Percentiles rank a stretch among this genome's conserved stretches.
Conservation (phyloP, 1,140 invertebrate genomes). For the Hypsibius dujardini region DNA sequence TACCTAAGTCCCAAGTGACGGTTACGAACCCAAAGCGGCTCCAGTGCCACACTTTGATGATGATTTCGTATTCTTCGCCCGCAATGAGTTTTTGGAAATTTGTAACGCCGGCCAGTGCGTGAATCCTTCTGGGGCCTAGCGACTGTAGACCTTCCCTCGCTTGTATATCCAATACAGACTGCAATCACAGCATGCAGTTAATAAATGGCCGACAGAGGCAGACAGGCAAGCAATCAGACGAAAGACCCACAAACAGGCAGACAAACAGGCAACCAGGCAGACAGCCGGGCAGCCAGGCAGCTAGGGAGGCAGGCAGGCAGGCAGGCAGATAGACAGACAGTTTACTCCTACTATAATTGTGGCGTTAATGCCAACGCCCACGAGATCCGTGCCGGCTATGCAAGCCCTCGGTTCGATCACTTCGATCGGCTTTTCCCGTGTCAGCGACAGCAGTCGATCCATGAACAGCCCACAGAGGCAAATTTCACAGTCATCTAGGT, state of each 20-base stretch:
- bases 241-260: too few species aligned
- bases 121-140: too few species aligned
- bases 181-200: too few species aligned
- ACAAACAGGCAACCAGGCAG: too few species aligned
- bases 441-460: neutral
- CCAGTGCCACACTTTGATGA: neutral
- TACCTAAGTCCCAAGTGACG: neutral
- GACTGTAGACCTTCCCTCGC: too few species aligned
- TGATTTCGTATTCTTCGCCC: neutral
- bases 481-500: neutral
- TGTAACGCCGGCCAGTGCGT: too few species aligned
- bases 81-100: neutral
- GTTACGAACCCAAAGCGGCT: neutral
- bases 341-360: neutral
- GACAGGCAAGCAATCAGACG: too few species aligned
- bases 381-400: conserved; percentile 10
- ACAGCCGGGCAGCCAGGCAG: too few species aligned
- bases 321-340: neutral
- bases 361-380: neutral
- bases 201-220: too few species aligned
- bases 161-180: too few species aligned
- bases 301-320: too few species aligned
- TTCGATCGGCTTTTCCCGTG: neutral
- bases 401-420: neutral
- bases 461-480: conserved; percentile 2